A percentile compares a stretch with the other conserved stretches of the same genome.
These are phyloP conservation scores for Trigoniulus corallinus DNA, from an alignment of 1,140 invertebrate genomes.

Conservation along the genomic window DNA sequence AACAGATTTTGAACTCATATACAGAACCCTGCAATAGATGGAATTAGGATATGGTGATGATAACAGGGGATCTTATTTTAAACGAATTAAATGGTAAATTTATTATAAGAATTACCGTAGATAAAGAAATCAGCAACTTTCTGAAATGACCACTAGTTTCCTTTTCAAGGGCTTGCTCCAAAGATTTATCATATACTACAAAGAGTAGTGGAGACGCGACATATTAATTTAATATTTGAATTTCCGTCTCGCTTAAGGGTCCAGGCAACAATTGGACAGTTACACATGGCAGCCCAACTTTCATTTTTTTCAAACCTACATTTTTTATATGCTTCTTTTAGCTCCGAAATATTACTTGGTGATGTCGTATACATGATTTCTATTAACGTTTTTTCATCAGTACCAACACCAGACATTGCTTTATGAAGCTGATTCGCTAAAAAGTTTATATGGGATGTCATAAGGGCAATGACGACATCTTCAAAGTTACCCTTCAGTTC, in stretches of 20 bases:
- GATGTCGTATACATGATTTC: constrained; percentile 76
- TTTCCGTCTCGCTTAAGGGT: too few species aligned
- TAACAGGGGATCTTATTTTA: neutral
- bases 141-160: constrained; percentile 90
- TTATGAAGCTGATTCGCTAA: constrained; percentile 48
- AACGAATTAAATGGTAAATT: neutral
- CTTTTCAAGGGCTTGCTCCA: constrained; percentile 75
- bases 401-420: constrained; percentile 40
- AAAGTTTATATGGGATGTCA: constrained; percentile 47
- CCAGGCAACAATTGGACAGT: too few species aligned
- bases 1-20: neutral
- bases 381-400: constrained; percentile 59
- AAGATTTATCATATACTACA: constrained; percentile 60
- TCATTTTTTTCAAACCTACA: constrained; percentile 37
- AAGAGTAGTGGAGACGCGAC: constrained; percentile 11
- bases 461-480: constrained; percentile 53
- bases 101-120: constrained; percentile 15
- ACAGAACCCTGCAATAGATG: neutral
- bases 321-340: constrained; percentile 60
- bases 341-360: constrained; percentile 65
- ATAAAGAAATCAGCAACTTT: constrained; percentile 52
- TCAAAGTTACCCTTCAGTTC: constrained; percentile 61
- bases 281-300: neutral
- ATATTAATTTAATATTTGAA: neutral
- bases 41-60: neutral